Percentiles rank a stretch among this genome's conserved stretches.
phyloP scores from a whole-genome alignment of 2,797 vertebrate species.

The Spinus olivaceus region DNA sequence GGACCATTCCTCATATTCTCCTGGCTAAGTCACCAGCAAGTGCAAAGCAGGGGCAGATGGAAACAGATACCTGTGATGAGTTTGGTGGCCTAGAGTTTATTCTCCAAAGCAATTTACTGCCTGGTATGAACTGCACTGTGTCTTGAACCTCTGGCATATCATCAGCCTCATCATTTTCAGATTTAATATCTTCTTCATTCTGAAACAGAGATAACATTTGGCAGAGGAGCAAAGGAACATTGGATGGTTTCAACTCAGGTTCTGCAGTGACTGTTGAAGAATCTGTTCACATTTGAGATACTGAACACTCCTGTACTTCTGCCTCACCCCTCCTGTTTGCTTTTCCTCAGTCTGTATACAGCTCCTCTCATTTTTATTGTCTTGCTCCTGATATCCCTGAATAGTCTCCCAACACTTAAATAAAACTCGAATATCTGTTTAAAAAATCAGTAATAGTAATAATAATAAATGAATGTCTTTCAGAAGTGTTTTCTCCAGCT shows the following conservation, averaged over 20 bases:
- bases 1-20: background rate
- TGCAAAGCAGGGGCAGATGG: background rate
- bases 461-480: background rate
- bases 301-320: background rate
- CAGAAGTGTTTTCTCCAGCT: background rate
- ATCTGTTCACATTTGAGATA: background rate
- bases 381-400: background rate
- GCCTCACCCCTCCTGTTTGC: background rate
- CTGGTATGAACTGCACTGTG: constrained; percentile 89
- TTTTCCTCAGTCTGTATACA: background rate
- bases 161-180: constrained; percentile 84
- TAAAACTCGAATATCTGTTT: background rate
- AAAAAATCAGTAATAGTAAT: background rate
- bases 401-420: background rate
- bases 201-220: constrained; percentile 44
- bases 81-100: constrained; percentile 88
- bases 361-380: background rate
- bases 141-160: constrained; percentile 92
- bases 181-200: constrained; percentile 76
- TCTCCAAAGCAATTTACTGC: constrained; percentile 95
- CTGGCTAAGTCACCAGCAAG: background rate
- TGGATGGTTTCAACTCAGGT: background rate
- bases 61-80: constrained; percentile 81
- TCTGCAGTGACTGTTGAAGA: background rate
- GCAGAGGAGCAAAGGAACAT: background rate